phyloP scores from a whole-genome alignment of 2,888 invertebrate species.

The Lutraria lutraria region DNA sequence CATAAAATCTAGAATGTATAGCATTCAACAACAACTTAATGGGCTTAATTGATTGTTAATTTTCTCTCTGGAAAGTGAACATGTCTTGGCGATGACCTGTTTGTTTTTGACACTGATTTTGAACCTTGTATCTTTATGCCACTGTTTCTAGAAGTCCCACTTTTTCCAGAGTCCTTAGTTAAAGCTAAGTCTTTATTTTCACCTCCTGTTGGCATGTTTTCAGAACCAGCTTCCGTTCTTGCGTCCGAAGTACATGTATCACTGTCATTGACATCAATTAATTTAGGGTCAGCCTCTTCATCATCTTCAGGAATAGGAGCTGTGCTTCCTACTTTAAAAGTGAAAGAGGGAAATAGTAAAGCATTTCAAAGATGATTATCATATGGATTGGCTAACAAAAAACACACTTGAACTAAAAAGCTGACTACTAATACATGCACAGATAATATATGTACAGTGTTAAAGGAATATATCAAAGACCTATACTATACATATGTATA shows the following conservation, averaged over 20 bases:
- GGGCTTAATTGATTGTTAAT: neutral
- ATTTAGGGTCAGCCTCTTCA: conserved; percentile 36
- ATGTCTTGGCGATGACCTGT: neutral
- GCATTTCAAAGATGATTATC: neutral
- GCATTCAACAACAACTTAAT: too few relatives aligned
- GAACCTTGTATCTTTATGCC: neutral
- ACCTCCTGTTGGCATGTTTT: neutral
- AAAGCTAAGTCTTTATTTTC: neutral
- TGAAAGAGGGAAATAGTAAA: neutral
- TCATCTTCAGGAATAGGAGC: conserved; percentile 50
- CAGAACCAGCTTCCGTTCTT: neutral
- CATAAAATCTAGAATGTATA: too few relatives aligned
- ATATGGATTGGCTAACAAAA: neutral
- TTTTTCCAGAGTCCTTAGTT: neutral
- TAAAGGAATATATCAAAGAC: too few relatives aligned
- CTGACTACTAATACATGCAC: neutral
- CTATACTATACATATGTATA: too few relatives aligned
- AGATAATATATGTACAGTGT: neutral
- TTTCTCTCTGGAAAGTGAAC: neutral
- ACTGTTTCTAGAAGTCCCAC: neutral
- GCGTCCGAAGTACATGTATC: neutral
- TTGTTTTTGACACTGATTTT: neutral
- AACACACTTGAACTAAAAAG: neutral
- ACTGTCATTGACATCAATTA: neutral
- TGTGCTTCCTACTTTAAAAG: conserved; percentile 31